Conservation (phyloP, 2,797 vertebrate genomes). For the Mus minutoides region DNA sequence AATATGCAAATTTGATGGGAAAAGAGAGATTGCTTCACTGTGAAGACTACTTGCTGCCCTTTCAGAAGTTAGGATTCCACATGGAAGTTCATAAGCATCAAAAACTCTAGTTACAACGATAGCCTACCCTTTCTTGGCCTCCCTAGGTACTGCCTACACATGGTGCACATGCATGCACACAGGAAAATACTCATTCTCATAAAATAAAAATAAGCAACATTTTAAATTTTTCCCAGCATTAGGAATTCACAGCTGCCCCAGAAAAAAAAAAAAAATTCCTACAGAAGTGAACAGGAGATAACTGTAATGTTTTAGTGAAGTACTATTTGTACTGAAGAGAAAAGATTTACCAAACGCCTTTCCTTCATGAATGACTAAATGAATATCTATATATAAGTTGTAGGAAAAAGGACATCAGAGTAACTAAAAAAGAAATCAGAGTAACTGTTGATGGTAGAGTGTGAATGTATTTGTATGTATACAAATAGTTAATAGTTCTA, state of each 20-base stretch:
- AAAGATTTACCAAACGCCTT: background rate
- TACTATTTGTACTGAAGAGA: constrained; percentile 22
- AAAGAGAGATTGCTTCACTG: background rate
- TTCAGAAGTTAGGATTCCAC: background rate
- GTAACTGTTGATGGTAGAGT: background rate
- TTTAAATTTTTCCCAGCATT: background rate
- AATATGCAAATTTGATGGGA: background rate
- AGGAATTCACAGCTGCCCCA: background rate
- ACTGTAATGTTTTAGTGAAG: constrained; percentile 9
- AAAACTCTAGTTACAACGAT: too few species aligned
- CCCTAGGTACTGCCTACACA: background rate
- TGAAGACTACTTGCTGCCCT: background rate
- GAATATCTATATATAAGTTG: background rate
- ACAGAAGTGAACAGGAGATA: background rate
- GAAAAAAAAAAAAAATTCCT: constrained; percentile 37
- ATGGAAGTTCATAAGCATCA: background rate
- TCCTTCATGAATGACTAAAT: background rate
- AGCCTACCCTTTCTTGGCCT: background rate
- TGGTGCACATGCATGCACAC: background rate
- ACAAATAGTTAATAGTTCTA: background rate
- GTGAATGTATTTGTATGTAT: background rate
- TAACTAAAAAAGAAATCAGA: too few species aligned
- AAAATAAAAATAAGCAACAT: background rate
- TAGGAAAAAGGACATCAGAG: background rate
- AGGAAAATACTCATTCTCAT: background rate